Evolutionary conservation across 1,140 invertebrate genomes (phyloP).

Genomic region (Diprion similis): DNA sequence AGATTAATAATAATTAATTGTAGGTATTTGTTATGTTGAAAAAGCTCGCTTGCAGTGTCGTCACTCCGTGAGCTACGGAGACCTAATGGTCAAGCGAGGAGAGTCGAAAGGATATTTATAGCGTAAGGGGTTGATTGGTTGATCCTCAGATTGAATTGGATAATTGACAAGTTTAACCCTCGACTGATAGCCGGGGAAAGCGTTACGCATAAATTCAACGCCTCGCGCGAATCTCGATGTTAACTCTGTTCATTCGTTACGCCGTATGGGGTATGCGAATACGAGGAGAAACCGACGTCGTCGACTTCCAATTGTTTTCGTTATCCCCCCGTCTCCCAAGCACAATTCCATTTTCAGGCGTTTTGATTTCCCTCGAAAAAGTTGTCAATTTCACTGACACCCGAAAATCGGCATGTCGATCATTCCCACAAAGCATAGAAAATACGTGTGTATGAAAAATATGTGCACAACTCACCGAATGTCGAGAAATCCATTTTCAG

Average conservation of each 20-base stretch:
- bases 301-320: neutral
- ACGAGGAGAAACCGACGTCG: neutral
- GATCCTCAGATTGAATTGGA: conserved; percentile 39
- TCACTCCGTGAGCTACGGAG: neutral
- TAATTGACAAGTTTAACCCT: conserved; percentile 44
- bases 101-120: neutral
- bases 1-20: too few relatives aligned
- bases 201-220: neutral
- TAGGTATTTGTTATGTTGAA: too few relatives aligned
- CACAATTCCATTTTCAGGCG: too few relatives aligned
- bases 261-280: neutral
- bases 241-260: neutral
- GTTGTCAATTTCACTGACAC: too few relatives aligned
- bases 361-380: too few relatives aligned
- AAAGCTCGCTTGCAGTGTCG: too few relatives aligned
- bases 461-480: too few relatives aligned
- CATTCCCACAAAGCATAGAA: too few relatives aligned
- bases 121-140: conserved; percentile 14
- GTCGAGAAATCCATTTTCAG: too few relatives aligned
- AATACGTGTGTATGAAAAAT: too few relatives aligned
- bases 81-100: neutral
- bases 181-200: conserved; percentile 34
- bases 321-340: neutral
- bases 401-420: too few relatives aligned
- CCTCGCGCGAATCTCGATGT: neutral